Evolutionary conservation across 2,888 invertebrate species (phyloP).

Genomic region (Acleris literana): DNA sequence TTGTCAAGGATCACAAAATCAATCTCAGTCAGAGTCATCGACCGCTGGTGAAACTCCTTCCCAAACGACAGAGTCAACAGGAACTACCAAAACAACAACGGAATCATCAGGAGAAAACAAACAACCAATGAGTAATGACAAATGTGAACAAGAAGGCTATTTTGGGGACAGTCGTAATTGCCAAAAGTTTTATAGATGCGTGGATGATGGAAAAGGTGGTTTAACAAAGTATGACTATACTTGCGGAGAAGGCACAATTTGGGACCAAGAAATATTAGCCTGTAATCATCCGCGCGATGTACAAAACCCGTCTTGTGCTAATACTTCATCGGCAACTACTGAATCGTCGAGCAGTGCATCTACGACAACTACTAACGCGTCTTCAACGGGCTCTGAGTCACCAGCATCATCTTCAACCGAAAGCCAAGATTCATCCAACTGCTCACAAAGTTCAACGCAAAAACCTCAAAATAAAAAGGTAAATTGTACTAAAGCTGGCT

Average conservation of each 20-base stretch:
- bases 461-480: slow-evolving; percentile 57
- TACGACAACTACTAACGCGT: slow-evolving; percentile 39
- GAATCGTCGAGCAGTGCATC: slow-evolving; percentile 40
- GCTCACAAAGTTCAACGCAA: slow-evolving; percentile 55
- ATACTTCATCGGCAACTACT: slow-evolving; percentile 41
- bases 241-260: slow-evolving; percentile 85
- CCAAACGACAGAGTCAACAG: slow-evolving; percentile 21
- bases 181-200: slow-evolving; percentile 87
- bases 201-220: slow-evolving; percentile 63
- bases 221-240: slow-evolving; percentile 76
- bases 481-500: slow-evolving; percentile 84
- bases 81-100: slow-evolving; percentile 27
- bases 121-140: slow-evolving; percentile 29
- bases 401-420: slow-evolving; percentile 43
- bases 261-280: slow-evolving; percentile 83
- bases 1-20: slow-evolving; percentile 29
- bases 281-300: slow-evolving; percentile 78
- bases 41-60: slow-evolving; percentile 8
- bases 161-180: slow-evolving; percentile 85
- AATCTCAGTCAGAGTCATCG: slow-evolving; percentile 12
- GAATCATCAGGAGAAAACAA: slow-evolving; percentile 16
- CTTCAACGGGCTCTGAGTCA: slow-evolving; percentile 25
- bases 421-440: slow-evolving; percentile 51
- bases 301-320: slow-evolving; percentile 61
- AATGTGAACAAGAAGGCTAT: slow-evolving; percentile 82